phyloP scores from a whole-genome alignment of 2,113 vertebrate species.

The Paradisaea rubra region DNA sequence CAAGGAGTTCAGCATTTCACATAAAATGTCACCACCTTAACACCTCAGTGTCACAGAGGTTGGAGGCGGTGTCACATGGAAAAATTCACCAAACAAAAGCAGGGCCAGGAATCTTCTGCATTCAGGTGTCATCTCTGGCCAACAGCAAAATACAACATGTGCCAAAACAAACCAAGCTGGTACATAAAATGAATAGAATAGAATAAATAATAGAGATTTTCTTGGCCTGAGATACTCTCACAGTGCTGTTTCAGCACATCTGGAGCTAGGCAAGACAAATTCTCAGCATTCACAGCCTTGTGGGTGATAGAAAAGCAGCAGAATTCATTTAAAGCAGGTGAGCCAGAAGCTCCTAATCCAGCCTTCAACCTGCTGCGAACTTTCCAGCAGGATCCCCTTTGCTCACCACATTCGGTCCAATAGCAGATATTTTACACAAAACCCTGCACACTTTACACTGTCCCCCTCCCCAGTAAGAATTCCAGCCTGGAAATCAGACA shows the following conservation, averaged over 20 bases:
- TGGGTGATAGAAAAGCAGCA: neutral
- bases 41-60: neutral
- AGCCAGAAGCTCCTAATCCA: neutral
- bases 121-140: neutral
- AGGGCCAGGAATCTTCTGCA: neutral
- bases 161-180: neutral
- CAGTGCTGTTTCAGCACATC: neutral
- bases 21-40: neutral
- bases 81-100: neutral
- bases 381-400: neutral
- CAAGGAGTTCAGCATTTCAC: neutral
- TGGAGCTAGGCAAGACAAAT: neutral
- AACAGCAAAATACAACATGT: neutral
- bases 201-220: neutral
- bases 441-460: neutral
- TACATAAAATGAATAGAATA: neutral
- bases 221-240: neutral
- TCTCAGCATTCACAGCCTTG: neutral
- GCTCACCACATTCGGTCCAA: neutral
- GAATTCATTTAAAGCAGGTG: neutral
- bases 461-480: neutral
- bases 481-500: neutral
- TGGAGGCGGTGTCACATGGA: neutral
- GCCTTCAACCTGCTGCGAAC: neutral
- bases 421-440: neutral